phyloP scores from a whole-genome alignment of 2,888 invertebrate genomes.

The Cheilosia urbana region DNA sequence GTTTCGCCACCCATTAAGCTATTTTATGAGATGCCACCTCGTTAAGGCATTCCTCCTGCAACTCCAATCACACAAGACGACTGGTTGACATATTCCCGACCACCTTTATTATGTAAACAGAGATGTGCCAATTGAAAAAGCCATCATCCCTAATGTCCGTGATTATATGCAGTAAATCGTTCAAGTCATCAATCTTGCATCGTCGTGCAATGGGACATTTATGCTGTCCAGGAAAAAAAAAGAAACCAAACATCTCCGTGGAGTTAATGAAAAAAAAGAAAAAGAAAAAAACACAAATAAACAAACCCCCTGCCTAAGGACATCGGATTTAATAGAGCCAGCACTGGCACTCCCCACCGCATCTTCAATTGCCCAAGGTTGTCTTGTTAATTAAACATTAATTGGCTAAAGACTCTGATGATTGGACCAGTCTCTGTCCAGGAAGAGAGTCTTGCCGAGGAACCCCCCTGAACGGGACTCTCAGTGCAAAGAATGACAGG shows the following conservation, averaged over 20 bases:
- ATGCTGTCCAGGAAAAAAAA: slow-evolving; percentile 8
- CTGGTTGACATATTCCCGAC: slow-evolving; percentile 47
- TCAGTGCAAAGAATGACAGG: background rate
- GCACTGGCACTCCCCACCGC: background rate
- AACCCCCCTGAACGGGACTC: slow-evolving; percentile 12
- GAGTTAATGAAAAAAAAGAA: slow-evolving; percentile 6
- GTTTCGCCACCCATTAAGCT: slow-evolving; percentile 34
- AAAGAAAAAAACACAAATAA: too few species aligned
- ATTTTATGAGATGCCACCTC: slow-evolving; percentile 34
- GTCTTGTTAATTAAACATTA: slow-evolving; percentile 69
- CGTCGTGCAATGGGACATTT: slow-evolving; percentile 33
- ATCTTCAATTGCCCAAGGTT: slow-evolving; percentile 57
- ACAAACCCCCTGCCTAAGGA: slow-evolving; percentile 46
- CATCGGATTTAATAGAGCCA: slow-evolving; percentile 45
- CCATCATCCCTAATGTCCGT: slow-evolving; percentile 57
- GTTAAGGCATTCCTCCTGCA: slow-evolving; percentile 33
- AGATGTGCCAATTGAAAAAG: slow-evolving; percentile 8
- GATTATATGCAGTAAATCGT: slow-evolving; percentile 60
- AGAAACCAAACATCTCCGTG: background rate
- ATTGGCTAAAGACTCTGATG: slow-evolving; percentile 53
- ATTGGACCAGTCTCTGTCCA: slow-evolving; percentile 14
- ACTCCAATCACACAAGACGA: slow-evolving; percentile 12
- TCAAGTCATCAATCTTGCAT: slow-evolving; percentile 55
- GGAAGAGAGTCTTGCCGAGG: slow-evolving; percentile 9
- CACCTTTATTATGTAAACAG: slow-evolving; percentile 43